Evolutionary conservation across 2,888 invertebrate species (phyloP).

Genomic region (Halictus ligatus): DNA sequence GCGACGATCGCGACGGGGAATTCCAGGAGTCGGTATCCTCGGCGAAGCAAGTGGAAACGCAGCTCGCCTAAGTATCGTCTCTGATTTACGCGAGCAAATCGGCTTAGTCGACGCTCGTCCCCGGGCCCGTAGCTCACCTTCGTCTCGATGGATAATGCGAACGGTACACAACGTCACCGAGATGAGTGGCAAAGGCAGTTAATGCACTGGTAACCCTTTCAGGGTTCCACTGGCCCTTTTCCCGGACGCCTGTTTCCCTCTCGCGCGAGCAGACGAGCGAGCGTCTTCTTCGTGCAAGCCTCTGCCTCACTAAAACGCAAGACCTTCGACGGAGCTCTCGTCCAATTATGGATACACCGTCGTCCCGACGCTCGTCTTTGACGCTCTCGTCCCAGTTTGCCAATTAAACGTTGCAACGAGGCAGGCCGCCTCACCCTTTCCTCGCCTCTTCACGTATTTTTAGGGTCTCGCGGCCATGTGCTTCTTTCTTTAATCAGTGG

Average conservation of each 20-base stretch:
- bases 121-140: slow-evolving; percentile 14
- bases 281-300: slow-evolving; percentile 22
- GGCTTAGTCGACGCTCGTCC: slow-evolving; percentile 65
- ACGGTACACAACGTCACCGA: slow-evolving; percentile 62
- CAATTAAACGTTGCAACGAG: slow-evolving; percentile 62
- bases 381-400: slow-evolving; percentile 53
- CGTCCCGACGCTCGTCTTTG: slow-evolving; percentile 50
- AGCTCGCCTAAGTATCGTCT: slow-evolving; percentile 34
- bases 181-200: slow-evolving; percentile 55
- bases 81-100: slow-evolving; percentile 73
- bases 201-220: slow-evolving; percentile 61
- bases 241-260: slow-evolving; percentile 40
- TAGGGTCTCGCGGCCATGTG: neutral
- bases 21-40: neutral
- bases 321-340: slow-evolving; percentile 58
- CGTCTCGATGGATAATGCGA: slow-evolving; percentile 62
- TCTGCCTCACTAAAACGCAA: slow-evolving; percentile 25
- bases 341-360: slow-evolving; percentile 61
- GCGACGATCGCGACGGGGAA: neutral
- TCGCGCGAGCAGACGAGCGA: neutral
- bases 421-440: neutral
- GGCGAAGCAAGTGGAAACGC: slow-evolving; percentile 6
- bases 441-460: neutral
- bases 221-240: slow-evolving; percentile 48
- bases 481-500: slow-evolving; percentile 1